Evolutionary conservation across 2,888 invertebrate species (phyloP).

Genomic region (Macaria liturata): DNA sequence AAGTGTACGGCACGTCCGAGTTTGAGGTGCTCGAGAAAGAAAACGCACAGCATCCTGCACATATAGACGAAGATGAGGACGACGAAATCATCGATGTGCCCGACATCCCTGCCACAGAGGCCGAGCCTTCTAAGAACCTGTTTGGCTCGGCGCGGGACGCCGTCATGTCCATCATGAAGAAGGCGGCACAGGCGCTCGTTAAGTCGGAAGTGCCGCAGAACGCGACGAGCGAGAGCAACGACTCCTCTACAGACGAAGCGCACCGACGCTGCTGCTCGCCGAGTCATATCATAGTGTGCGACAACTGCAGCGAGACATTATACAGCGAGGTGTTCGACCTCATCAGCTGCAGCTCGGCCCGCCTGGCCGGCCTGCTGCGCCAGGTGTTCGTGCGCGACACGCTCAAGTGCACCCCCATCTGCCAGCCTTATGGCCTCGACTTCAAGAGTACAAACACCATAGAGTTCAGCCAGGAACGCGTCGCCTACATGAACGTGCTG

Average conservation of each 20-base stretch:
- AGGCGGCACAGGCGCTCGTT: constrained; percentile 93
- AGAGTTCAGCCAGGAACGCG: constrained; percentile 74
- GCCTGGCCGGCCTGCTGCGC: constrained; percentile 84
- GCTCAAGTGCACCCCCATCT: constrained; percentile 84
- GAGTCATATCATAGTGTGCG: constrained; percentile 88
- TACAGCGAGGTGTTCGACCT: constrained; percentile 89
- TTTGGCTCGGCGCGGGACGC: constrained; percentile 95
- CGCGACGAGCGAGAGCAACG: constrained; percentile 77
- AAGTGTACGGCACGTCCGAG: constrained; percentile 96
- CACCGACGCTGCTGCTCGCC: constrained; percentile 87
- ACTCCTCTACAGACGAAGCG: constrained; percentile 67
- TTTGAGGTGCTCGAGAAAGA: constrained; percentile 94
- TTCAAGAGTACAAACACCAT: constrained; percentile 82
- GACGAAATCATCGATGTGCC: constrained; percentile 86
- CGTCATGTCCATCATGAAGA: constrained; percentile 95
- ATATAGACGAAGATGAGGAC: constrained; percentile 86
- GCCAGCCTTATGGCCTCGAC: constrained; percentile 85
- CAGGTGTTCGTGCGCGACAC: constrained; percentile 84
- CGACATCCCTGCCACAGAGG: constrained; percentile 70
- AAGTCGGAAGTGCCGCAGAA: constrained; percentile 87
- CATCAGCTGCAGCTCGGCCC: constrained; percentile 87
- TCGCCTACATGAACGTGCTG: constrained; percentile 84
- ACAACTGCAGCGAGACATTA: constrained; percentile 88
- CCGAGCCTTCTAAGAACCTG: constrained; percentile 86
- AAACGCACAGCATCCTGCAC: constrained; percentile 85